Percentiles rank a stretch among this genome's conserved stretches.
Conservation (phyloP, 2,888 invertebrate genomes). For the Psylliodes chrysocephalus region DNA sequence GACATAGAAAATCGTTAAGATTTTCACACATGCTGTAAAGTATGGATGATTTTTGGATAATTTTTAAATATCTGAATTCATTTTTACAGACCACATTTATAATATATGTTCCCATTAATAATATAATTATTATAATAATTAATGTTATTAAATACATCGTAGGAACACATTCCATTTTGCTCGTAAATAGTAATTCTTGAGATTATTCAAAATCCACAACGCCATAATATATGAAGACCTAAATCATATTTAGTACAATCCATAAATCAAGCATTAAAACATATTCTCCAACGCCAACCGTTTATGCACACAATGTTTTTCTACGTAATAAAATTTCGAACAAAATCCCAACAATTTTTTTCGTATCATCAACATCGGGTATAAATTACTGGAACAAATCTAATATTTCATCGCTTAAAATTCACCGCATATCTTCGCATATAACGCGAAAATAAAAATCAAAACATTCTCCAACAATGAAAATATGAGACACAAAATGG, state of each 20-base stretch:
- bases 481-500: conserved; percentile 30
- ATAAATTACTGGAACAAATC: conserved; percentile 31
- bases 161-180: no score
- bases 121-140: no score
- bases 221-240: background rate
- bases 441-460: conserved; percentile 36
- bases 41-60: no score
- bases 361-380: conserved; percentile 27
- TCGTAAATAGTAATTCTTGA: background rate
- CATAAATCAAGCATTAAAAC: conserved; percentile 1
- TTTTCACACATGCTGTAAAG: no score
- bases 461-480: conserved; percentile 35
- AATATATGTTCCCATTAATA: no score
- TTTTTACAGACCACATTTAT: no score
- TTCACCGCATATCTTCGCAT: conserved; percentile 31
- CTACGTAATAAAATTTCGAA: conserved; percentile 26
- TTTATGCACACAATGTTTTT: background rate
- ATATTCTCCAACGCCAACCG: background rate
- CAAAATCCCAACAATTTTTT: conserved; percentile 26
- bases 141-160: no score
- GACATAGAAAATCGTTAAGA: no score
- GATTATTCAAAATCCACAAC: background rate
- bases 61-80: no score
- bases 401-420: conserved; percentile 34
- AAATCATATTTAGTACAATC: background rate